Percentiles rank a stretch among this genome's conserved stretches.
phyloP scores from a whole-genome alignment of 2,888 invertebrate species.

The Ormia ochracea region DNA sequence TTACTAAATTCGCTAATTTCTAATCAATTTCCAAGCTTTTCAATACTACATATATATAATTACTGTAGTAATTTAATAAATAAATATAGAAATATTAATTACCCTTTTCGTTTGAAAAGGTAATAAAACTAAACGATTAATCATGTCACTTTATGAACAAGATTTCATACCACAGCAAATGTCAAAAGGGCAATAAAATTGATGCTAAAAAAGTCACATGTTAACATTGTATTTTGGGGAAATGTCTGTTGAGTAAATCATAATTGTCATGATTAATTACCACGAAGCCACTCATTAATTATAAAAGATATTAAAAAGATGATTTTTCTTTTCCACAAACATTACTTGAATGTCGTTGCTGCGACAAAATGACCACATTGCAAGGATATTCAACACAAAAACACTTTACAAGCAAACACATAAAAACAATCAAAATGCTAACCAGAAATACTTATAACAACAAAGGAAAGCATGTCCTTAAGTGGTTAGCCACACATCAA shows the following conservation, averaged over 20 bases:
- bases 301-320: constrained; percentile 67
- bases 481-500: constrained; percentile 45
- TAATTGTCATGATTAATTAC: constrained; percentile 74
- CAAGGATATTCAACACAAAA: constrained; percentile 5
- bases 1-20: too few relatives aligned
- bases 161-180: constrained; percentile 7
- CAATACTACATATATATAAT: too few relatives aligned
- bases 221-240: constrained; percentile 45
- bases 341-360: not conserved
- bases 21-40: too few relatives aligned
- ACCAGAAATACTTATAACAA: constrained; percentile 37
- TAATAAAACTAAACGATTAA: too few relatives aligned
- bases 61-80: too few relatives aligned
- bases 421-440: constrained; percentile 56
- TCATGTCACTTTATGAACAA: constrained; percentile 34
- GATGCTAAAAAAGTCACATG: constrained; percentile 22
- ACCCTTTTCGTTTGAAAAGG: too few relatives aligned
- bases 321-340: constrained; percentile 11
- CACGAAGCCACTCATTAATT: constrained; percentile 71
- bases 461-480: constrained; percentile 36
- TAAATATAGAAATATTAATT: too few relatives aligned
- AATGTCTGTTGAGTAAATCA: constrained; percentile 56
- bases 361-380: constrained; percentile 36
- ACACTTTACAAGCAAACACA: not conserved
- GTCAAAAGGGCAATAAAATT: not conserved